phyloP scores from a whole-genome alignment of 2,888 invertebrate species.

The Scaptomyza reducta region DNA sequence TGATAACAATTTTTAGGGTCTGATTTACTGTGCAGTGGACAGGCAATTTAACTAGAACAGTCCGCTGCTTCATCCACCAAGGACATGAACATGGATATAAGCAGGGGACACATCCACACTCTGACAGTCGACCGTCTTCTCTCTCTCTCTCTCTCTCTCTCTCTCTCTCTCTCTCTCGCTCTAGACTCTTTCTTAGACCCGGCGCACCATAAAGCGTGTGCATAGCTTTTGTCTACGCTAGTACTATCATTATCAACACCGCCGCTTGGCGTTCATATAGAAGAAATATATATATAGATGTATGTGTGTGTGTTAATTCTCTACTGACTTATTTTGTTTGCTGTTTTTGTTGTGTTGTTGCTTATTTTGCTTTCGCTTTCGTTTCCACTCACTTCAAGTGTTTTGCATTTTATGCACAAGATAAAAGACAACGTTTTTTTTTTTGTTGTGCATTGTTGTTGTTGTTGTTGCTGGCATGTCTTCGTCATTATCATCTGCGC shows the following conservation, averaged over 20 bases:
- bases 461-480: constrained; percentile 48
- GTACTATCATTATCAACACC: constrained; percentile 70
- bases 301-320: constrained; percentile 3
- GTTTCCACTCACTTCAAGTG: constrained; percentile 75
- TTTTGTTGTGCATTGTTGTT: neutral
- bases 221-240: constrained; percentile 62
- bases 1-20: constrained; percentile 37
- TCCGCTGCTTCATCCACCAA: constrained; percentile 51
- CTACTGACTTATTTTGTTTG: constrained; percentile 36
- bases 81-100: constrained; percentile 45
- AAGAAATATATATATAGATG: neutral
- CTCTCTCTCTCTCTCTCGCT: too few relatives aligned
- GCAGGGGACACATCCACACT: constrained; percentile 4
- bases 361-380: constrained; percentile 69
- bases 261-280: constrained; percentile 22
- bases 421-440: constrained; percentile 51
- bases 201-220: constrained; percentile 34
- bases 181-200: constrained; percentile 25
- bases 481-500: constrained; percentile 67
- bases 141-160: too few relatives aligned
- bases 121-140: constrained; percentile 50
- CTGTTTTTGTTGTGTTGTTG: constrained; percentile 35
- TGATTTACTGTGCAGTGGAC: constrained; percentile 70
- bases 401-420: constrained; percentile 69
- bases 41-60: constrained; percentile 70